Evolutionary conservation across 2,113 vertebrate species (phyloP), one percentile per base, ranked within the genome.

Genomic region (Nothobranchius furzeri): DNA sequence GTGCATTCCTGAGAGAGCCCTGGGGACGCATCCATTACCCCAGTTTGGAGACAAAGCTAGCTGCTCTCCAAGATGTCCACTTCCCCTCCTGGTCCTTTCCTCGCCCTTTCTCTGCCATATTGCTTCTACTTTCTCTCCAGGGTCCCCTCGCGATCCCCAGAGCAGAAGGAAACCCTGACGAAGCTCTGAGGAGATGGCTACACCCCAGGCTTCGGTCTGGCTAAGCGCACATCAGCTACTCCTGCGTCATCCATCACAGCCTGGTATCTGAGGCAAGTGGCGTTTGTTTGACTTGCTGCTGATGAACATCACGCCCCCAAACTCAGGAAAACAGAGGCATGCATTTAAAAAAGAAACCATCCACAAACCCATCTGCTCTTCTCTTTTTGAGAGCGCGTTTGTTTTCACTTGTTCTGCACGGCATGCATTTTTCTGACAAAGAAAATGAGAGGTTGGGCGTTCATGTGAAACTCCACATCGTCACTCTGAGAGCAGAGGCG

Each of bases 11-110:
- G 43, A 77, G 47, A 17, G n/a, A 68, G 36, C 85, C 68, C 75
- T 24, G 14, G 73, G 85, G 89, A 84, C 2, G 4, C 66, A 75
- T 82, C 73, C 83, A 85, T 90, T 86, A 84, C 68, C 50, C 68
- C 30, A 5, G 56, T 73, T 70, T 54, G 73, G 35, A 64, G 25
- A 49, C 25, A 56, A 7, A 67, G 54, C 45, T 46, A 55, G 68
- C 64, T 69, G 35, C 73, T 74, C 73, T 75, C 65, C 55, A 78
- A 71, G 55, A 78, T 42, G 13, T 70, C 65, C 75, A 49, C 65
- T 73, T 52, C 58, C 59, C 35, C 30, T 30, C n/a, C 52, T 11
- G 6, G 3, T 37, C 8, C 10, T 12, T 45, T 45, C 2, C 53
- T 61, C 17, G 40, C 42, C 54, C 55, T 43, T 51, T 63, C 63